These are phyloP conservation scores for Nothobranchius furzeri DNA, from an alignment of 2,113 vertebrate genomes.

Conservation along the genomic window DNA sequence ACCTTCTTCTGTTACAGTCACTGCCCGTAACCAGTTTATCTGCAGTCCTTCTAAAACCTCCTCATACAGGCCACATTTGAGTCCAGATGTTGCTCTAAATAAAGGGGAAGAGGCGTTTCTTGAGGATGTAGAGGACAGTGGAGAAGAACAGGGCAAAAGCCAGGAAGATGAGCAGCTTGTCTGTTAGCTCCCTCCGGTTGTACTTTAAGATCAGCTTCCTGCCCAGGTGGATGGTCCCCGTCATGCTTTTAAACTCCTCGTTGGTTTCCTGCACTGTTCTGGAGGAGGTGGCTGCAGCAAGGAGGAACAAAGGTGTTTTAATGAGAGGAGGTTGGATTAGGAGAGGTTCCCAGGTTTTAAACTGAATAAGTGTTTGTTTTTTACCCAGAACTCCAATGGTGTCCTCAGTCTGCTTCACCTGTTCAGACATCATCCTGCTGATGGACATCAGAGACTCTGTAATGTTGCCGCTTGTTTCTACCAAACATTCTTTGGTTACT, in stretches of 20 bases:
- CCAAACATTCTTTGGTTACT: constrained; percentile 87
- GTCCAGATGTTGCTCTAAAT: constrained; percentile 63
- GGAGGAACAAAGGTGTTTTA: neutral
- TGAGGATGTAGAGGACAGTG: constrained; percentile 93
- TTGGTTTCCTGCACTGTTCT: constrained; percentile 91
- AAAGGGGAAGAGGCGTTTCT: constrained; percentile 92
- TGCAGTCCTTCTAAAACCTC: neutral
- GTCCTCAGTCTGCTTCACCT: constrained; percentile 92
- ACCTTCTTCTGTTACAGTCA: neutral
- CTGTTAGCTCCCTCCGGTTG: constrained; percentile 91
- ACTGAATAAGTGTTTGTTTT: neutral
- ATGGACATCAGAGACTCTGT: constrained; percentile 92
- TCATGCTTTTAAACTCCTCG: constrained; percentile 96
- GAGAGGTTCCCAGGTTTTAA: neutral
- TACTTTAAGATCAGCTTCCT: constrained; percentile 94
- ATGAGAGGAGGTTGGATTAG: neutral
- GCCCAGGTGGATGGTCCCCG: constrained; percentile 90
- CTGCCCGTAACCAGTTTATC: too few species aligned
- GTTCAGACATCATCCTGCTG: constrained; percentile 94
- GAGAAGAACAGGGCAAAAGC: constrained; percentile 91
- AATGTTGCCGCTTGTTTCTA: constrained; percentile 87
- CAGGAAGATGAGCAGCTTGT: constrained; percentile 94
- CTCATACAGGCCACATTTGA: neutral
- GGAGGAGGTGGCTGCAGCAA: constrained; percentile 85
- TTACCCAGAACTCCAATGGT: constrained; percentile 86